phyloP scores from a whole-genome alignment of 2,888 invertebrate genomes.

The Rotaria sp. region DNA sequence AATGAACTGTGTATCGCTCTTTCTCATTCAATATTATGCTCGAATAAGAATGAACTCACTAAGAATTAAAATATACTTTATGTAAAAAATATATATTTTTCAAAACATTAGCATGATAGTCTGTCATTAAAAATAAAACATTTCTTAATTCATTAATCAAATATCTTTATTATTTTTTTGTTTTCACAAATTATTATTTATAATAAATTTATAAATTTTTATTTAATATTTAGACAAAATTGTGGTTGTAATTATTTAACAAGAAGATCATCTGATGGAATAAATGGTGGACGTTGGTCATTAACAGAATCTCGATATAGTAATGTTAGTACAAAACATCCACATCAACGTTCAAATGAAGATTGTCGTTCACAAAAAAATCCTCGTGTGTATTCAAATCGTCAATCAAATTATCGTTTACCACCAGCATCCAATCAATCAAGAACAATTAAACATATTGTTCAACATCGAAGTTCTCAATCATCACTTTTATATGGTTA shows the following conservation, averaged over 20 bases:
- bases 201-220: too few relatives aligned
- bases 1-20: too few relatives aligned
- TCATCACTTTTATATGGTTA: neutral
- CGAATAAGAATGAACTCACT: too few relatives aligned
- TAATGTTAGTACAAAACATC: neutral
- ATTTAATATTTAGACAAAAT: neutral
- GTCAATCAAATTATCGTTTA: neutral
- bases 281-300: neutral
- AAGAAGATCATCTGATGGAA: neutral
- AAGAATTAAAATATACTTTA: too few relatives aligned
- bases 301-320: neutral
- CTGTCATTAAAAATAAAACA: too few relatives aligned
- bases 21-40: too few relatives aligned
- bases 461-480: neutral
- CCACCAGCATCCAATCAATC: neutral
- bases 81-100: too few relatives aligned
- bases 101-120: too few relatives aligned
- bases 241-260: neutral
- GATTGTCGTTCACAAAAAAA: neutral
- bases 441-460: neutral
- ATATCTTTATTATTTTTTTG: too few relatives aligned
- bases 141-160: too few relatives aligned
- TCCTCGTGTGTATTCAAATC: neutral
- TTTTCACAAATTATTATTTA: too few relatives aligned
- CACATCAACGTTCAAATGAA: neutral